phyloP scores from a whole-genome alignment of 2,113 vertebrate genomes.

The Halcyon senegalensis region DNA sequence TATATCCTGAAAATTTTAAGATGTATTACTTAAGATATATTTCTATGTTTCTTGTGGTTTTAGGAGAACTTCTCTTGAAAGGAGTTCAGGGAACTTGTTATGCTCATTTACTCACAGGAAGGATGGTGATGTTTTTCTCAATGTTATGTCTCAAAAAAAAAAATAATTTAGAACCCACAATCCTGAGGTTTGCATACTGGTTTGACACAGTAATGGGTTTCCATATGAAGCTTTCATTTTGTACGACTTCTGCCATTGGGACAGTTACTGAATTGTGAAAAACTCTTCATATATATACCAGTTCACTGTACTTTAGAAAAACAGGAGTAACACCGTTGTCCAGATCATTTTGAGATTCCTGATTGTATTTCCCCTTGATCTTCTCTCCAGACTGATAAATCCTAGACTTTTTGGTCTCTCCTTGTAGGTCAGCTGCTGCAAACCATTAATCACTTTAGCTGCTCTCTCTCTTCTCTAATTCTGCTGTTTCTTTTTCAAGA shows the following conservation, averaged over 20 bases:
- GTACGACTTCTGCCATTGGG: not conserved
- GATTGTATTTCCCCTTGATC: not conserved
- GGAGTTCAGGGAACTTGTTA: not conserved
- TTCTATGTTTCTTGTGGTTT: conserved; percentile 46
- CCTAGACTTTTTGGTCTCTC: not conserved
- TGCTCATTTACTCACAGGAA: not conserved
- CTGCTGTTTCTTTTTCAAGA: not conserved
- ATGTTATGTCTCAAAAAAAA: not conserved
- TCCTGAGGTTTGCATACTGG: not conserved
- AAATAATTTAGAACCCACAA: not conserved
- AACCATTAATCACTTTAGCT: not conserved
- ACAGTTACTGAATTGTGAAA: not conserved
- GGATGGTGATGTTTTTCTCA: not conserved
- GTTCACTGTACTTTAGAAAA: not conserved
- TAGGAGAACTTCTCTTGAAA: conserved; percentile 21
- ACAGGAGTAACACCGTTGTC: not conserved
- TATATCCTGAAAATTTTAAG: conserved; percentile 46
- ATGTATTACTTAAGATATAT: conserved; percentile 24
- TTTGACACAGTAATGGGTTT: not conserved
- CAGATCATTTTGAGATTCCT: not conserved
- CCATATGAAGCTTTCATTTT: not conserved
- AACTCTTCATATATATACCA: not conserved
- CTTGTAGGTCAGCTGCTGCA: not conserved
- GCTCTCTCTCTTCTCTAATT: not conserved
- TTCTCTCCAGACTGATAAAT: not conserved